Conservation (phyloP, 2,113 vertebrate species). For the Callorhinus ursinus region DNA sequence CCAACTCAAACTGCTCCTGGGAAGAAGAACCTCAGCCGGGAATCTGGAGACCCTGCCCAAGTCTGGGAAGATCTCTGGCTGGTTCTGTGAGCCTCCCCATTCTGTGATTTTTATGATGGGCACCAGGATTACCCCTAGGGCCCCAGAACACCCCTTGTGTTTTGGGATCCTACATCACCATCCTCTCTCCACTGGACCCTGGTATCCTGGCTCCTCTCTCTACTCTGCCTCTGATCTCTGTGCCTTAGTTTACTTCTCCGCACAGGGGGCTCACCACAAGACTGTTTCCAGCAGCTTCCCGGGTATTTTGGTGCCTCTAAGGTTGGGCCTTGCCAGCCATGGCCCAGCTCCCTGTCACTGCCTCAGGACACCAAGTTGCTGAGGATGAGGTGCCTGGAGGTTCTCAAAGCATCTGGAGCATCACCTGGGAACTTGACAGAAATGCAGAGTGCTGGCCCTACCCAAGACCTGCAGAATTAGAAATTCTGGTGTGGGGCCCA, state of each 20-base stretch:
- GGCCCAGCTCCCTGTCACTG: background rate
- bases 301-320: background rate
- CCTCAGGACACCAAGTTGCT: background rate
- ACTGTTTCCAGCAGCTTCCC: constrained; percentile 1
- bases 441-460: background rate
- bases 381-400: background rate
- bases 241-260: constrained; percentile 75
- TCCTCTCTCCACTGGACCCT: background rate
- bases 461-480: background rate
- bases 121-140: background rate
- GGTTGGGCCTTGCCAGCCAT: background rate
- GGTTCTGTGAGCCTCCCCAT: background rate
- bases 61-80: background rate
- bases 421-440: background rate
- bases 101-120: background rate
- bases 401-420: background rate
- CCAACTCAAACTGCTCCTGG: background rate
- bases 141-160: background rate
- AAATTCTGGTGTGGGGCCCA: background rate
- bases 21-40: background rate
- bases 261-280: constrained; percentile 36
- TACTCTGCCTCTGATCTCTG: constrained; percentile 51
- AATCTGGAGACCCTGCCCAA: background rate
- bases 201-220: constrained; percentile 5
- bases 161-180: background rate